Percentiles rank a stretch among this genome's conserved stretches.
These are phyloP conservation scores for Ciconia nigra DNA, from an alignment of 2,797 vertebrate genomes.

Conservation along the genomic window DNA sequence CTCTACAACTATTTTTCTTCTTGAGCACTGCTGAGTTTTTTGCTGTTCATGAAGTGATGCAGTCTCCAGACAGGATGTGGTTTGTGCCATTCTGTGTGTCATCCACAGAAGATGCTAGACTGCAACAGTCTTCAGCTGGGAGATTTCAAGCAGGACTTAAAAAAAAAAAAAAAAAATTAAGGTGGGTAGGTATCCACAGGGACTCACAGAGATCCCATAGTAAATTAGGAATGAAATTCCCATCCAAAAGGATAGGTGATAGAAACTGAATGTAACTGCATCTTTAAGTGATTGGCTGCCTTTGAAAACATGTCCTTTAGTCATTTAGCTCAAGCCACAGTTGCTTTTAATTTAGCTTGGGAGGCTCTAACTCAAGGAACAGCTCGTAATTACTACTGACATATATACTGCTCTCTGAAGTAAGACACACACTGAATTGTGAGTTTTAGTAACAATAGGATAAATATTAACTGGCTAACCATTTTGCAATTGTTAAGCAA, in stretches of 20 bases:
- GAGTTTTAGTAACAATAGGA: slow-evolving; percentile 17
- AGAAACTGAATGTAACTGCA: neutral
- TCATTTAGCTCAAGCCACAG: neutral
- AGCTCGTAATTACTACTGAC: neutral
- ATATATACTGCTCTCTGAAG: neutral
- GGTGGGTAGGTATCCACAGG: neutral
- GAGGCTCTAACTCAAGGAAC: neutral
- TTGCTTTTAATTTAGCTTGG: slow-evolving; percentile 21
- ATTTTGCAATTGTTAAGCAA: slow-evolving; percentile 56
- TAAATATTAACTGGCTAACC: slow-evolving; percentile 47
- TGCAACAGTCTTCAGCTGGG: neutral
- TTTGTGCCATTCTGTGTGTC: neutral
- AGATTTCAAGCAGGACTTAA: neutral
- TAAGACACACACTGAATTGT: neutral
- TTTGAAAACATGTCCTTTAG: neutral
- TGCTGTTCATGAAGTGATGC: neutral
- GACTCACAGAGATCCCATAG: neutral
- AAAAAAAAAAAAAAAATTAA: neutral
- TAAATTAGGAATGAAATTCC: neutral
- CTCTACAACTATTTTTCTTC: neutral
- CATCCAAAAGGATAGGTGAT: neutral
- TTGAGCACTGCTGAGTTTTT: neutral
- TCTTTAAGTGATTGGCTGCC: neutral
- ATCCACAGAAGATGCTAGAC: neutral
- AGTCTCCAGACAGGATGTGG: neutral